Conservation (phyloP, 2,113 vertebrate species). For the Natator depressus region DNA sequence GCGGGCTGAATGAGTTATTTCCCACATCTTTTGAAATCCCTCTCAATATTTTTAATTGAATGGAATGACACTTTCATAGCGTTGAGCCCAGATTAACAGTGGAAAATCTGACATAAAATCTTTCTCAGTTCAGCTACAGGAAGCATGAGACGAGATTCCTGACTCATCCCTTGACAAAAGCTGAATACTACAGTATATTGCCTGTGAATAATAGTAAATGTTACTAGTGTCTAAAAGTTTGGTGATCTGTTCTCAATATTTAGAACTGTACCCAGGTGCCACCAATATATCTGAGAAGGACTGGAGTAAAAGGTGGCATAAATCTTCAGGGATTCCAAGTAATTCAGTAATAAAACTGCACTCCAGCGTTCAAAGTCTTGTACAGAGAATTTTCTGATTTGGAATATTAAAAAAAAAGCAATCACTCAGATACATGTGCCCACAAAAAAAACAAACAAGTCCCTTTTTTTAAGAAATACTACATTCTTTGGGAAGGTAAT, state of each 20-base stretch:
- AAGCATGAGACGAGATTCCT: background rate
- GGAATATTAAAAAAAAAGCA: background rate
- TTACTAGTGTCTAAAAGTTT: background rate
- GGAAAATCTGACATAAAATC: constrained; percentile 30
- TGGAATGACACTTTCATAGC: background rate
- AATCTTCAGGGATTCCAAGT: background rate
- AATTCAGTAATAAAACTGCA: background rate
- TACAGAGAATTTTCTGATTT: background rate
- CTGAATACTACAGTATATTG: background rate
- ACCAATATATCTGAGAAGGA: background rate
- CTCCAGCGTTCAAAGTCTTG: background rate
- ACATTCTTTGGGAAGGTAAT: background rate
- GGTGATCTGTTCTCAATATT: background rate
- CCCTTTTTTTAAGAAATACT: background rate
- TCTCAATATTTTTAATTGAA: constrained; percentile 12
- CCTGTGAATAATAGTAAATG: constrained; percentile 9
- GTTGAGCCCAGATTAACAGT: background rate
- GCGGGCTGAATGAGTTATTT: background rate
- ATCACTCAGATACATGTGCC: background rate
- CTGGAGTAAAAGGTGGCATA: background rate
- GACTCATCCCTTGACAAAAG: background rate
- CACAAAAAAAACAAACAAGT: background rate
- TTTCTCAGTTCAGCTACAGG: background rate
- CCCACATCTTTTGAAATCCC: constrained; percentile 9
- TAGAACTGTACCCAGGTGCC: background rate